Evolutionary conservation across 2,113 vertebrate species (phyloP), one percentile per base, ranked within the genome.

Genomic region (Helogale parvula): DNA sequence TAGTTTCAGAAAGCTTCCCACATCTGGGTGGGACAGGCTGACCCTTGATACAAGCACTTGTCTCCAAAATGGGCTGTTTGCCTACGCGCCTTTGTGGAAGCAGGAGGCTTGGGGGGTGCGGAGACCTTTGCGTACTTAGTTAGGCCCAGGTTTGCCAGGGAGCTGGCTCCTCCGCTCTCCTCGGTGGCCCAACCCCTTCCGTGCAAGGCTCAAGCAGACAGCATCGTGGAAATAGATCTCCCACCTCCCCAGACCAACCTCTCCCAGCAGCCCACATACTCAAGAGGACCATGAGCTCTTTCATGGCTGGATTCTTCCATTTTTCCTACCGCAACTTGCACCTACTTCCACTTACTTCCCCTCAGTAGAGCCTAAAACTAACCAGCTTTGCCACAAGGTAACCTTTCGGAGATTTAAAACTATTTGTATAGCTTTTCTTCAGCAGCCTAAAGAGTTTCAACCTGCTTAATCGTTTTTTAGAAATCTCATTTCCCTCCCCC

Each of bases 401-500:
- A 38, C 66, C 60, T 88, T 92, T 85, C 31, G 21, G 69, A 94
- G 29, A 63, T 27, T 60, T 52, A 47, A 86, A 68, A n/a, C 25
- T 65, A 23, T 69, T 65, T 33, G 45, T 57, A 69, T 4, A 5
- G 11, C 54, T 63, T 87, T 85, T 79, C 60, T 85, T 81, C 41
- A 84, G 50, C 25, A 35, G 79, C 54, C 15, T 65, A 80, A 74
- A 76, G 45, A 68, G 82, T 94, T 90, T 80, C 29, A 23, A 31
- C 38, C 65, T 86, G 60, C 92, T 93, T 33, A 71, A 84, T 93
- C 79, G 77, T 82, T 71, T 89, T 63, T 98, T 81, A 85, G 83
- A 79, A 97, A 89, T 72, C 29, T 50, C 68, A 63, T 88, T 91
- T 94, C 68, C 52, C 31, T 79, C 7, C 13, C 80, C 14, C 86